Conservation (phyloP, 2,797 vertebrate species). For the Pelodytes ibericus region DNA sequence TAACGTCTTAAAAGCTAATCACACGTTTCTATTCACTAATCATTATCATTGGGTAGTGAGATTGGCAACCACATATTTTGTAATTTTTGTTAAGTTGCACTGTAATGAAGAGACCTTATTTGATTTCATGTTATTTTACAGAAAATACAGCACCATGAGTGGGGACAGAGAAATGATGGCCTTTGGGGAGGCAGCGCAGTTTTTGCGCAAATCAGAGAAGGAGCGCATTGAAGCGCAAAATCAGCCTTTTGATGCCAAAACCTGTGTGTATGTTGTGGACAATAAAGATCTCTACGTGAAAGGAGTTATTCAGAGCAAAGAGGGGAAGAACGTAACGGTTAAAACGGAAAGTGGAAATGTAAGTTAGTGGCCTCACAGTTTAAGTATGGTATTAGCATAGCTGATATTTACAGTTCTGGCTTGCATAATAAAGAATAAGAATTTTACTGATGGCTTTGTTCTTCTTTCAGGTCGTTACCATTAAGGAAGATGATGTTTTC, state of each 20-base stretch:
- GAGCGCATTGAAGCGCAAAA: conserved; percentile 82
- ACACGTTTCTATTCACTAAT: too few relatives aligned
- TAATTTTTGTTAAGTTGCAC: too few relatives aligned
- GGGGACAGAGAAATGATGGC: conserved; percentile 74
- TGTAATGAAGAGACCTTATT: too few relatives aligned
- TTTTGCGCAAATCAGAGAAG: conserved; percentile 79
- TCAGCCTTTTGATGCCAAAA: conserved; percentile 80
- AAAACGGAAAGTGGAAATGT: conserved; percentile 77
- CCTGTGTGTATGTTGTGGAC: conserved; percentile 79
- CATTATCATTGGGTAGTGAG: too few relatives aligned
- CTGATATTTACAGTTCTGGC: too few relatives aligned
- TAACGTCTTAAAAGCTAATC: too few relatives aligned
- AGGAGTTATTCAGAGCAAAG: conserved; percentile 75
- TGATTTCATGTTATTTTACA: neutral
- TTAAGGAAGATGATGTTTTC: conserved; percentile 75
- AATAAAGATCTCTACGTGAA: conserved; percentile 76
- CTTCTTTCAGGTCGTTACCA: conserved; percentile 66
- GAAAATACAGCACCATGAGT: conserved; percentile 71
- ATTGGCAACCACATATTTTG: too few relatives aligned
- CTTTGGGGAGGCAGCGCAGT: conserved; percentile 77
- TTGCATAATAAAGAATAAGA: too few relatives aligned
- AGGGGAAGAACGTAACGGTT: conserved; percentile 73
- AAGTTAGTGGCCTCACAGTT: too few relatives aligned
- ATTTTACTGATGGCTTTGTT: neutral
- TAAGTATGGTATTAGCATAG: too few relatives aligned